Conservation (phyloP, 2,888 invertebrate species). For the Gerris lacustris region DNA sequence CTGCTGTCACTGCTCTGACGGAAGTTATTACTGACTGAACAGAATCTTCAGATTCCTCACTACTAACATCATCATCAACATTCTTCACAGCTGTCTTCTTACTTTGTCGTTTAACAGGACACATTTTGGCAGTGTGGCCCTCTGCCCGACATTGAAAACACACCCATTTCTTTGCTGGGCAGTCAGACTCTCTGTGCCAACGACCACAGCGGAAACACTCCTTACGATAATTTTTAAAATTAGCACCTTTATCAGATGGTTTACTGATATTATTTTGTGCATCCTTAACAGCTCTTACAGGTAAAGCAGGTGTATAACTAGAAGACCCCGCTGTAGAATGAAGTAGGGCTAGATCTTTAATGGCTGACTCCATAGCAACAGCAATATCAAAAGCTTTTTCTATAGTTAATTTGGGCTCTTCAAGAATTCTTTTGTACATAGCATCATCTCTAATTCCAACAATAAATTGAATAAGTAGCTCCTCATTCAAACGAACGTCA, state of each 20-base stretch:
- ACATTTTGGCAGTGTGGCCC: too few species aligned
- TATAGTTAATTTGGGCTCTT: neutral
- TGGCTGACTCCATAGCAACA: neutral
- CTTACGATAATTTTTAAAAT: neutral
- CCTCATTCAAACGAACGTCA: neutral
- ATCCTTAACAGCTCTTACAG: neutral
- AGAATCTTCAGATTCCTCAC: too few species aligned
- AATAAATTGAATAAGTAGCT: neutral
- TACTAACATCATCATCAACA: too few species aligned
- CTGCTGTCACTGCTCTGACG: too few species aligned
- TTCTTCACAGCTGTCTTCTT: too few species aligned
- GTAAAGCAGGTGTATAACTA: neutral
- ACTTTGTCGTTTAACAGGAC: too few species aligned
- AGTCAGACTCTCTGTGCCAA: too few species aligned
- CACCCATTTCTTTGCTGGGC: too few species aligned
- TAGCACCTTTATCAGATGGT: neutral
- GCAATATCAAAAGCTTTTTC: neutral
- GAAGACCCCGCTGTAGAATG: neutral
- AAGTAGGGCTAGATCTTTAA: neutral
- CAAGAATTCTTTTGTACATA: neutral
- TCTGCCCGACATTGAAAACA: too few species aligned
- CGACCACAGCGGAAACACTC: too few species aligned
- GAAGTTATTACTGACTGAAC: too few species aligned
- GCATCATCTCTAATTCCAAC: neutral
- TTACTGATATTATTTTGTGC: neutral